Percentiles rank a stretch among this genome's conserved stretches.
phyloP scores from a whole-genome alignment of 2,113 vertebrate species.

The Nymphicus hollandicus region DNA sequence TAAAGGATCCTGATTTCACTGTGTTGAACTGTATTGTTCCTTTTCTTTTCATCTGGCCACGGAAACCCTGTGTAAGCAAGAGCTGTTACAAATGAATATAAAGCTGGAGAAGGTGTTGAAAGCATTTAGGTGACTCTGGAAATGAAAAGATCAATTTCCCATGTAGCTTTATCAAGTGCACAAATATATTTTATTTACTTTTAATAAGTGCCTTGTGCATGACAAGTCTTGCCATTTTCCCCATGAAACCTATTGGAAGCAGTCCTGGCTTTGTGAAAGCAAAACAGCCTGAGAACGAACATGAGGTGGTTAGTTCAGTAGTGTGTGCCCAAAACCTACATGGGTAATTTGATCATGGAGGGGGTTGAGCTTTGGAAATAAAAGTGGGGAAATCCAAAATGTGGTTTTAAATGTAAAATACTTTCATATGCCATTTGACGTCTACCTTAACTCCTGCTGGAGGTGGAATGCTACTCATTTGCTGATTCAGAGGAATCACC shows the following conservation, averaged over 20 bases:
- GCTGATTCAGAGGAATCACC: not conserved
- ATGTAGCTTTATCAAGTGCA: not conserved
- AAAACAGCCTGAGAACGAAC: not conserved
- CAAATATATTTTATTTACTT: not conserved
- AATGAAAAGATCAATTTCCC: slow-evolving; percentile 8
- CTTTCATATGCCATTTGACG: not conserved
- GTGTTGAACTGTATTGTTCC: slow-evolving; percentile 7
- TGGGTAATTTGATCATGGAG: not conserved
- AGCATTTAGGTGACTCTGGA: slow-evolving; percentile 5
- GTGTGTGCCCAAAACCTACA: not conserved
- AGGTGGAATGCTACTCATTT: not conserved
- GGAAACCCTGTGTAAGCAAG: slow-evolving; percentile 14
- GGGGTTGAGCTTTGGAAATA: not conserved
- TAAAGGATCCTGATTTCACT: not conserved
- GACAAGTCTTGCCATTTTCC: not conserved
- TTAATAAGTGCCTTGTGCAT: not conserved
- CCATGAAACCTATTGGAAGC: not conserved
- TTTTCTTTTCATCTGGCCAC: slow-evolving; percentile 4
- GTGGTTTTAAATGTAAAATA: not conserved
- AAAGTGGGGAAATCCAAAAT: not conserved
- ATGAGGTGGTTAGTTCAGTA: rapidly evolving
- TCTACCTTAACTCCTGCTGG: not conserved
- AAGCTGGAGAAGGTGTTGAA: not conserved
- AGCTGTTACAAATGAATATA: not conserved
- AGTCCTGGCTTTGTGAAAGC: not conserved